Conservation (phyloP, 2,113 vertebrate genomes). For the Oncorhynchus gorbuscha region DNA sequence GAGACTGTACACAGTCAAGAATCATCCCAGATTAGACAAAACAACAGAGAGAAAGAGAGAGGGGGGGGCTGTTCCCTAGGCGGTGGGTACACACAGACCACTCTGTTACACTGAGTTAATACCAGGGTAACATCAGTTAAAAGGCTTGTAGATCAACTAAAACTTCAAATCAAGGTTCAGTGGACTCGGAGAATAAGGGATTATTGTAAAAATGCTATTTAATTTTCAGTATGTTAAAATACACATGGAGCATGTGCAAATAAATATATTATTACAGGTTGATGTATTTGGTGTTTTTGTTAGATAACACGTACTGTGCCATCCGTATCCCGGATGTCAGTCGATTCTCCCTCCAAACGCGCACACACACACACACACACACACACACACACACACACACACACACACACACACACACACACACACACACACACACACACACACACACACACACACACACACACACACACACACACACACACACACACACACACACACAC, state of each 20-base stretch:
- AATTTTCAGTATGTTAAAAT: too few relatives aligned
- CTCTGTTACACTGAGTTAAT: too few relatives aligned
- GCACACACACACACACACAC: not conserved
- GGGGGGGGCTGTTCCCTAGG: not conserved
- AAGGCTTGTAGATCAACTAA: not conserved
- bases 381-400: not conserved
- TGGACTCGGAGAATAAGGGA: too few relatives aligned
- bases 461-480: not conserved
- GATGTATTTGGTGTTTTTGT: too few relatives aligned
- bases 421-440: conserved; percentile 1
- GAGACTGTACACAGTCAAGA: conserved; percentile 9
- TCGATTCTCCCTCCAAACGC: not conserved
- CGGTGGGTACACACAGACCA: too few relatives aligned
- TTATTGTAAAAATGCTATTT: too few relatives aligned
- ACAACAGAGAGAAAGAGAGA: conserved; percentile 4
- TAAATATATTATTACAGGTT: too few relatives aligned
- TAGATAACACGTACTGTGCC: too few relatives aligned
- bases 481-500: not conserved
- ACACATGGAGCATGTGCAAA: too few relatives aligned
- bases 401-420: conserved; percentile 1
- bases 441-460: conserved; percentile 1
- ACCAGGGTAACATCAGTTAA: not conserved
- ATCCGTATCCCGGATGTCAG: too few relatives aligned
- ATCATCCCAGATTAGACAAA: conserved; percentile 25
- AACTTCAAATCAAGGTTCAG: too few relatives aligned